Percentiles rank a stretch among this genome's conserved stretches.
Conservation (phyloP, 2,888 invertebrate genomes). For the Tipula lateralis region DNA sequence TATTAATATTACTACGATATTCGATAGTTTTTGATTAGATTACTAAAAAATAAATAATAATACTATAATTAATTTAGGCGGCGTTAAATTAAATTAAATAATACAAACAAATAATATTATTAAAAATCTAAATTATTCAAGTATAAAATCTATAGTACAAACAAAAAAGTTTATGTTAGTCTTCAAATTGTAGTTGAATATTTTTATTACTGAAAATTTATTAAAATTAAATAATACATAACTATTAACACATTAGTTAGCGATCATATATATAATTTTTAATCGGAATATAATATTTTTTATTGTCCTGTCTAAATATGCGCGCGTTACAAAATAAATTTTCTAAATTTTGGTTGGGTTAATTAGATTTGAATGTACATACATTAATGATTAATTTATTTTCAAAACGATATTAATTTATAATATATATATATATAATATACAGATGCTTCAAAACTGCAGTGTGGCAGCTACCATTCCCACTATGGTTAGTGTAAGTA, state of each 20-base stretch:
- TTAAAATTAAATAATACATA: background rate
- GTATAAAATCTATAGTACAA: background rate
- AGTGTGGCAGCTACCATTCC: background rate
- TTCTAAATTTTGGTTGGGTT: background rate
- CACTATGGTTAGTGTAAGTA: background rate
- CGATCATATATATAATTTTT: background rate
- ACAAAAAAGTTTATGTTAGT: background rate
- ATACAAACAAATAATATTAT: background rate
- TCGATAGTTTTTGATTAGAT: slow-evolving; percentile 11
- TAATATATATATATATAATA: background rate
- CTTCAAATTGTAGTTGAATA: slow-evolving; percentile 14
- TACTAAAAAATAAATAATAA: background rate
- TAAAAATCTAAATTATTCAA: background rate
- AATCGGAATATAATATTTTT: background rate
- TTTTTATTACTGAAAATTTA: background rate
- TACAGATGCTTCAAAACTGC: background rate
- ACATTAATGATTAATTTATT: background rate
- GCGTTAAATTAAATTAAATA: background rate
- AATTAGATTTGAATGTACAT: background rate
- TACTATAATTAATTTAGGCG: background rate
- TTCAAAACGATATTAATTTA: background rate
- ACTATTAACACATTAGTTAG: background rate
- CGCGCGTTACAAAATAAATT: slow-evolving; percentile 11
- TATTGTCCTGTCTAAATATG: background rate
- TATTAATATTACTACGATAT: background rate